Conservation (phyloP, 2,113 vertebrate genomes). For the Lagopus muta region DNA sequence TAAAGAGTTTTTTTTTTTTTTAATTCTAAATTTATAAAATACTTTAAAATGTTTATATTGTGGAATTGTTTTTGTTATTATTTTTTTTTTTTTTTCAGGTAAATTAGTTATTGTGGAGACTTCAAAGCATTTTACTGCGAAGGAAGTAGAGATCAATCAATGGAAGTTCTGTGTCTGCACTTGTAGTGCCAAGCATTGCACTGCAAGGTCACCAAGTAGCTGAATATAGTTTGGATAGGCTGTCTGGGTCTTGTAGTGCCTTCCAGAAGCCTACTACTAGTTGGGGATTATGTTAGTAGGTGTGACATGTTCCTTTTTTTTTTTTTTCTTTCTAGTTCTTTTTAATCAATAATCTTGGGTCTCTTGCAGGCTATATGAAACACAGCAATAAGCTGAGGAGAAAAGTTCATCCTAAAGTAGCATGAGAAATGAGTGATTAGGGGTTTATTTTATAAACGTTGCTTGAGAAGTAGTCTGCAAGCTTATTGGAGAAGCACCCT, state of each 20-base stretch:
- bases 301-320: background rate
- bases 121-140: background rate
- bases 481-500: background rate
- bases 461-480: background rate
- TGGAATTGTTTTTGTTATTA: background rate
- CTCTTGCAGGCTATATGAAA: background rate
- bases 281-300: background rate
- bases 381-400: background rate
- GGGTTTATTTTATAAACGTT: rapidly evolving
- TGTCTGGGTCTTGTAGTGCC: background rate
- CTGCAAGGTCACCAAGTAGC: background rate
- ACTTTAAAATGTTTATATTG: background rate
- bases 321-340: background rate
- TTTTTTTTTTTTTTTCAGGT: background rate
- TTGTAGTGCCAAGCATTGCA: background rate
- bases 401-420: background rate
- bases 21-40: background rate
- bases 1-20: background rate
- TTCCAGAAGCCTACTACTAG: background rate
- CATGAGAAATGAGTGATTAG: background rate
- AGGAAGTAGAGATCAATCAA: background rate
- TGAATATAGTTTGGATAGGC: background rate
- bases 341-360: background rate
- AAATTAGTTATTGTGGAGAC: background rate
- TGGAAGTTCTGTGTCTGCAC: background rate